Conservation (phyloP, 2,888 invertebrate species). For the Xanthorhoe spadicearia region DNA sequence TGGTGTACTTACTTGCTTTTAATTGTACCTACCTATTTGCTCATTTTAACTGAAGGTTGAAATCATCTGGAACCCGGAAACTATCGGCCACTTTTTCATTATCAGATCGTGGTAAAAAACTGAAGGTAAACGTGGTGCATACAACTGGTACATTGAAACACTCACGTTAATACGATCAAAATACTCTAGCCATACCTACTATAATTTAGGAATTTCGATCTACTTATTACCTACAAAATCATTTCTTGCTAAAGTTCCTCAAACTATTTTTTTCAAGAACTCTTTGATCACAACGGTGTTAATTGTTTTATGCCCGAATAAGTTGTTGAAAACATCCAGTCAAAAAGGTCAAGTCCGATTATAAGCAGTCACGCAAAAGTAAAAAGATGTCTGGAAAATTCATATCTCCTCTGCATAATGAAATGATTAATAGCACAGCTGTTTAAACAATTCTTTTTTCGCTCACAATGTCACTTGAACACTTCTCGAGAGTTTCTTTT, state of each 20-base stretch:
- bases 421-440: conserved; percentile 39
- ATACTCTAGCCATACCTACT: not conserved
- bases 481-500: conserved; percentile 39
- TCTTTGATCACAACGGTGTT: not conserved
- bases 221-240: not conserved
- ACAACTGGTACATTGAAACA: not conserved
- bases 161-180: not conserved
- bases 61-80: not conserved
- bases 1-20: too few relatives aligned
- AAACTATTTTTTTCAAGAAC: not conserved
- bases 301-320: not conserved
- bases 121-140: not conserved
- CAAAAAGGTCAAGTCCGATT: conserved; percentile 15
- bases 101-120: not conserved
- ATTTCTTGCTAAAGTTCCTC: not conserved
- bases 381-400: conserved; percentile 18
- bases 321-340: conserved; percentile 4
- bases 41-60: not conserved
- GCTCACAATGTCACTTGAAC: conserved; percentile 34
- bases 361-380: conserved; percentile 42
- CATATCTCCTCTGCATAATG: conserved; percentile 26
- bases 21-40: not conserved
- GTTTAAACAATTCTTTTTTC: conserved; percentile 42
- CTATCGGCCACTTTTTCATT: not conserved
- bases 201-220: not conserved